These are phyloP conservation scores for Vidua macroura DNA, from an alignment of 2,113 vertebrate species.

Conservation along the genomic window DNA sequence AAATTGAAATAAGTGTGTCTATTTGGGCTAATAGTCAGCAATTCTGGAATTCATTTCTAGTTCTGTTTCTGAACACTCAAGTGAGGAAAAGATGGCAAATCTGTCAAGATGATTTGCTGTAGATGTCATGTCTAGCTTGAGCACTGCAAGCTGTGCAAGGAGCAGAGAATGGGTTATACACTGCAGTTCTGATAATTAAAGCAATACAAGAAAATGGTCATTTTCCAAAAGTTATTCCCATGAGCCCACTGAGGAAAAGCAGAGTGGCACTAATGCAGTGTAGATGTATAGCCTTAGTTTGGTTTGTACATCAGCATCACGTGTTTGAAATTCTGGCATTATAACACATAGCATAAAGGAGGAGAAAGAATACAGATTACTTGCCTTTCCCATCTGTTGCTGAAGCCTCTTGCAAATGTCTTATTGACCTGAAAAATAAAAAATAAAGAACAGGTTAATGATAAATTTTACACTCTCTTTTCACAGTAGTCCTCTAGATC, in stretches of 20 bases:
- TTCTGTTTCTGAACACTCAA: not conserved
- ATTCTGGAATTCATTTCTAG: not conserved
- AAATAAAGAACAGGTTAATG: not conserved
- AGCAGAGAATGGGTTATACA: not conserved
- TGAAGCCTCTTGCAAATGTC: conserved; percentile 87
- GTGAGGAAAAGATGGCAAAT: not conserved
- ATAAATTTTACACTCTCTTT: not conserved
- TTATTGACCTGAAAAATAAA: conserved; percentile 81
- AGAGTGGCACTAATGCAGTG: not conserved
- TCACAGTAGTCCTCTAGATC: not conserved
- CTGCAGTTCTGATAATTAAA: not conserved
- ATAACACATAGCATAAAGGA: not conserved
- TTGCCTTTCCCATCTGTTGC: conserved; percentile 89
- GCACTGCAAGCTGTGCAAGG: not conserved
- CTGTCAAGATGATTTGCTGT: not conserved
- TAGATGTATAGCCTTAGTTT: not conserved
- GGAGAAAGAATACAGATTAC: not conserved
- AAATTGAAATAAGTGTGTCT: not conserved
- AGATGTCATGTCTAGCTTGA: not conserved
- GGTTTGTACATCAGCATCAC: not conserved
- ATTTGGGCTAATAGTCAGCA: not conserved
- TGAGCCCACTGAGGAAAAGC: not conserved
- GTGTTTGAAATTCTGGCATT: not conserved
- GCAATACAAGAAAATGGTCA: not conserved
- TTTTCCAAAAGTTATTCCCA: not conserved